These are phyloP conservation scores for Odontocerum albicorne DNA, from an alignment of 2,888 invertebrate genomes.

Conservation along the genomic window DNA sequence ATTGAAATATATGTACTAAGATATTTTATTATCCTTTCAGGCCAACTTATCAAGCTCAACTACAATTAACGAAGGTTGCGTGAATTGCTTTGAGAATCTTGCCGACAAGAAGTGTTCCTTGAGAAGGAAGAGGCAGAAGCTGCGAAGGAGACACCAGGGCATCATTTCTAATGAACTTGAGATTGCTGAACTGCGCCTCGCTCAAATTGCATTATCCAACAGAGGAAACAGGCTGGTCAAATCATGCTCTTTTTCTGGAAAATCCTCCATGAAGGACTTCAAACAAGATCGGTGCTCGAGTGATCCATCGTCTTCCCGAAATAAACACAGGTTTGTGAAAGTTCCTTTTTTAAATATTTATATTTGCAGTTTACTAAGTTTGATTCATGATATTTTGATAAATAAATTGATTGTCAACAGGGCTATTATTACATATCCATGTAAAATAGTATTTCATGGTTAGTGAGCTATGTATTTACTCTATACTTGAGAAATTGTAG, in stretches of 20 bases:
- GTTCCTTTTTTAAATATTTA: too few relatives aligned
- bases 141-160: constrained; percentile 45
- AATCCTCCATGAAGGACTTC: constrained; percentile 56
- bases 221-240: constrained; percentile 61
- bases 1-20: not conserved
- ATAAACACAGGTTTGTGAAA: constrained; percentile 55
- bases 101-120: constrained; percentile 53
- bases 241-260: constrained; percentile 73
- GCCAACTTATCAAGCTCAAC: constrained; percentile 57
- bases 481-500: too few relatives aligned
- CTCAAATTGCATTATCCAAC: constrained; percentile 38
- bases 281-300: constrained; percentile 62
- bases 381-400: too few relatives aligned
- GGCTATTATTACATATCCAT: too few relatives aligned
- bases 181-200: constrained; percentile 41
- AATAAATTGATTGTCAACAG: too few relatives aligned
- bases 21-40: constrained; percentile 39
- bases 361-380: too few relatives aligned
- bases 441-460: too few relatives aligned
- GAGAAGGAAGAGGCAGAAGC: constrained; percentile 49
- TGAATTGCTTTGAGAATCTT: constrained; percentile 54
- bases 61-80: constrained; percentile 57
- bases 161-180: constrained; percentile 38
- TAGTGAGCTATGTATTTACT: too few relatives aligned
- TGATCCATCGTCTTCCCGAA: constrained; percentile 63